A percentile compares a stretch with the other conserved stretches of the same genome.
Conservation (phyloP, 2,113 vertebrate genomes). For the Nothobranchius kuhntae region DNA sequence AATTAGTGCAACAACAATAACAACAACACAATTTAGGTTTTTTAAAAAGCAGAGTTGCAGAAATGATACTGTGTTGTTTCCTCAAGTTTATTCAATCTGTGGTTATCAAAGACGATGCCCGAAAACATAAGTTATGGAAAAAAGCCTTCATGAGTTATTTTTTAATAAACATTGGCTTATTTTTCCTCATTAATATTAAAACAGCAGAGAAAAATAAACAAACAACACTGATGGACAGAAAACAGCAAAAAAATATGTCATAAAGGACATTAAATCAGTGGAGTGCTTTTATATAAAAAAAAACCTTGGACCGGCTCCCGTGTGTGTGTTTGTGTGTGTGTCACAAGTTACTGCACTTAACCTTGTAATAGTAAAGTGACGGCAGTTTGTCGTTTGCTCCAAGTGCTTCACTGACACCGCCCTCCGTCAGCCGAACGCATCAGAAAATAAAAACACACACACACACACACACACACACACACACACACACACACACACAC, state of each 20-base stretch:
- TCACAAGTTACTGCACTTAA: constrained; percentile 43
- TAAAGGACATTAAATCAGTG: constrained; percentile 52
- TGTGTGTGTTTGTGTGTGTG: constrained; percentile 25
- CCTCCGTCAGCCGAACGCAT: no score
- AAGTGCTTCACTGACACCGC: constrained; percentile 31
- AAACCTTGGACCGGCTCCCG: constrained; percentile 43
- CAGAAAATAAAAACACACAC: constrained; percentile 37
- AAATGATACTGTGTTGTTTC: constrained; percentile 64
- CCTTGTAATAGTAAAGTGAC: constrained; percentile 50
- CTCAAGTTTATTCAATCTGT: constrained; percentile 83
- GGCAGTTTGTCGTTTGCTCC: constrained; percentile 48
- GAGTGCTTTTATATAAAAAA: constrained; percentile 54
- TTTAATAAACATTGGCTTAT: constrained; percentile 66
- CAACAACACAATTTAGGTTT: no score
- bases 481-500: constrained; percentile 29
- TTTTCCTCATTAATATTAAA: constrained; percentile 71
- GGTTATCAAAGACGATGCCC: constrained; percentile 92
- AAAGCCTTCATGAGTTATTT: constrained; percentile 77
- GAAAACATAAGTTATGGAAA: constrained; percentile 84
- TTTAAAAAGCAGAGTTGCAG: no score
- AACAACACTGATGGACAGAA: constrained; percentile 52
- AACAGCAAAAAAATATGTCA: constrained; percentile 45
- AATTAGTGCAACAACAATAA: no score
- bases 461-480: constrained; percentile 38
- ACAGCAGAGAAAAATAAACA: constrained; percentile 57